Evolutionary conservation across 2,888 invertebrate genomes (phyloP).

Genomic region (Drosophila demipolita): DNA sequence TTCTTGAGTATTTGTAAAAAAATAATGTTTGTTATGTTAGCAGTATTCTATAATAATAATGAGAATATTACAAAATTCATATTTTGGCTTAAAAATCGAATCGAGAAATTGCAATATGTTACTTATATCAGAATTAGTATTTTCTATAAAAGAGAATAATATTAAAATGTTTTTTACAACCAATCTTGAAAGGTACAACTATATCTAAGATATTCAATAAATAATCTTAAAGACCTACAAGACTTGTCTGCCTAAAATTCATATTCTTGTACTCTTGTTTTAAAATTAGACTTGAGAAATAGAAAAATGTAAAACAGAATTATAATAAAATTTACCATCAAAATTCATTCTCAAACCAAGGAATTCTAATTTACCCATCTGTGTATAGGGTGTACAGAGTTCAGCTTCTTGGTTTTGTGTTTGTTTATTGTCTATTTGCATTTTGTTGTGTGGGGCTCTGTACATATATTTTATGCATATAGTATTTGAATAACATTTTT

Average conservation of each 20-base stretch:
- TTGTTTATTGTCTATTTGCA: slow-evolving; percentile 31
- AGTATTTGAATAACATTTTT: slow-evolving; percentile 37
- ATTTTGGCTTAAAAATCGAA: background rate
- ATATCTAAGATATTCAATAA: background rate
- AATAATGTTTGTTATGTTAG: background rate
- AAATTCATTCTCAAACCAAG: background rate
- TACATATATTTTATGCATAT: slow-evolving; percentile 30
- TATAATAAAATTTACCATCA: background rate
- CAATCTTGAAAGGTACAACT: no score
- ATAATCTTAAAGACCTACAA: background rate
- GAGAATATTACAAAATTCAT: background rate
- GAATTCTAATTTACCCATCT: background rate
- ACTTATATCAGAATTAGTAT: background rate
- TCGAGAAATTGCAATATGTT: background rate
- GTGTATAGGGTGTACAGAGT: slow-evolving; percentile 13
- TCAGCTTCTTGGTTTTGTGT: slow-evolving; percentile 8
- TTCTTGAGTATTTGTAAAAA: background rate
- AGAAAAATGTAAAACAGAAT: background rate
- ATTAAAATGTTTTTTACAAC: background rate
- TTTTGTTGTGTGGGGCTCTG: slow-evolving; percentile 3
- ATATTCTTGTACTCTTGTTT: background rate
- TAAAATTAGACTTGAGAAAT: background rate
- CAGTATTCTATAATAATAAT: background rate
- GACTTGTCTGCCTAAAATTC: no score
- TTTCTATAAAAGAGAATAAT: background rate